Evolutionary conservation across 53 echinoderm and acorn worm species (phyloP).

Genomic region (Actinopyga echinites): DNA sequence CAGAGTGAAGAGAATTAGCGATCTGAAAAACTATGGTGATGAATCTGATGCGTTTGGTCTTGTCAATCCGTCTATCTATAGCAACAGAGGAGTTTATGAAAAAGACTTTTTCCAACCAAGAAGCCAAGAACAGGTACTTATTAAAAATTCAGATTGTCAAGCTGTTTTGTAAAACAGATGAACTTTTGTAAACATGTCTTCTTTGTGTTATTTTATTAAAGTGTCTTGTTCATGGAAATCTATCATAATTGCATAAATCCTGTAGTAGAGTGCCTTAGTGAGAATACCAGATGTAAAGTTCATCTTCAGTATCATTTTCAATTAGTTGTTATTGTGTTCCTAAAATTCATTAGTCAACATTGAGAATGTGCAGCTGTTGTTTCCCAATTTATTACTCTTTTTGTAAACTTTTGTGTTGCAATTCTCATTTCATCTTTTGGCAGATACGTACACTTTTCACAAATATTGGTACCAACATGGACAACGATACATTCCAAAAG

Average conservation of each 20-base stretch:
- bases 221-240: too few relatives aligned
- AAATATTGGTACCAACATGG: constrained; percentile 86
- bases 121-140: constrained; percentile 69
- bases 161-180: background rate
- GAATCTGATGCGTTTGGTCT: constrained; percentile 89
- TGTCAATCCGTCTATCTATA: constrained; percentile 91
- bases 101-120: constrained; percentile 95
- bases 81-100: constrained; percentile 92
- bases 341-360: too few relatives aligned
- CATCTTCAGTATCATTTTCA: too few relatives aligned
- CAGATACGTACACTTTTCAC: constrained; percentile 90
- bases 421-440: background rate
- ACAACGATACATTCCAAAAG: constrained; percentile 90
- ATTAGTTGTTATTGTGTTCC: too few relatives aligned
- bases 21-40: constrained; percentile 92
- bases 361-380: too few relatives aligned
- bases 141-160: background rate
- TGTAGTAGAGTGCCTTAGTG: too few relatives aligned
- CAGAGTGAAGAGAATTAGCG: constrained; percentile 83
- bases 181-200: too few relatives aligned
- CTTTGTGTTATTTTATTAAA: too few relatives aligned
- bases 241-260: too few relatives aligned
- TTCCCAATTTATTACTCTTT: too few relatives aligned
- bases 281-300: too few relatives aligned
- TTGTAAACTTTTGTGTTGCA: too few relatives aligned